Percentiles rank a stretch among this genome's conserved stretches.
phyloP scores from a whole-genome alignment of 1,140 invertebrate species.

The Drosophila pruinosa region DNA sequence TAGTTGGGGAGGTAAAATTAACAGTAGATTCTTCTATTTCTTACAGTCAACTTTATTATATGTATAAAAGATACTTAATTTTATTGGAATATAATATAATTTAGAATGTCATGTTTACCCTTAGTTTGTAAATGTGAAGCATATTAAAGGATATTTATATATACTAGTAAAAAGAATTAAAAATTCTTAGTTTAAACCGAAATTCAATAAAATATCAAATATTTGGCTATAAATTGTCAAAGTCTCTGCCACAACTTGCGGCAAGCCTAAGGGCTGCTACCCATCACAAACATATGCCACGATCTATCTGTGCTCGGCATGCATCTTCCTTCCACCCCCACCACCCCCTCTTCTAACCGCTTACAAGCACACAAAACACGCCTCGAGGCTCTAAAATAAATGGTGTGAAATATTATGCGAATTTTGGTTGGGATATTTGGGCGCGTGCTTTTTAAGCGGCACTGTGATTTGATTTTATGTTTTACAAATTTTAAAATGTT shows the following conservation, averaged over 20 bases:
- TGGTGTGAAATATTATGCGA: constrained; percentile 81
- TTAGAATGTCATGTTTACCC: no score
- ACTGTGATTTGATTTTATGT: constrained; percentile 70
- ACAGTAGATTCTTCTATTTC: no score
- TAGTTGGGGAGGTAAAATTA: not conserved
- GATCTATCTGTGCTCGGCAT: constrained; percentile 19
- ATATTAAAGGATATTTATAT: not conserved
- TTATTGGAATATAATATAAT: not conserved
- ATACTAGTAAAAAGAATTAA: not conserved
- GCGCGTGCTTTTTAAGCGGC: not conserved
- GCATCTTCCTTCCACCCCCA: not conserved
- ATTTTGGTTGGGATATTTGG: no score
- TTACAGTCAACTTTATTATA: no score
- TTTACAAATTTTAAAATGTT: constrained; percentile 81
- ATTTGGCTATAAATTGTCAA: constrained; percentile 27
- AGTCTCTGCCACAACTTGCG: not conserved
- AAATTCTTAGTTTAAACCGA: not conserved
- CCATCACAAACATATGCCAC: constrained; percentile 57
- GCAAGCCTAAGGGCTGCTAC: constrained; percentile 26
- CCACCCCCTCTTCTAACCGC: constrained; percentile 7
- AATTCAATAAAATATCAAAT: constrained; percentile 18
- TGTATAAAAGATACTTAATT: no score
- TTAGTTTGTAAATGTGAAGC: no score
- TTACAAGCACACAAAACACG: constrained; percentile 32
- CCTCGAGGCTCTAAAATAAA: constrained; percentile 37